phyloP scores from a whole-genome alignment of 2,888 invertebrate genomes.

The Rhagonycha lutea region DNA sequence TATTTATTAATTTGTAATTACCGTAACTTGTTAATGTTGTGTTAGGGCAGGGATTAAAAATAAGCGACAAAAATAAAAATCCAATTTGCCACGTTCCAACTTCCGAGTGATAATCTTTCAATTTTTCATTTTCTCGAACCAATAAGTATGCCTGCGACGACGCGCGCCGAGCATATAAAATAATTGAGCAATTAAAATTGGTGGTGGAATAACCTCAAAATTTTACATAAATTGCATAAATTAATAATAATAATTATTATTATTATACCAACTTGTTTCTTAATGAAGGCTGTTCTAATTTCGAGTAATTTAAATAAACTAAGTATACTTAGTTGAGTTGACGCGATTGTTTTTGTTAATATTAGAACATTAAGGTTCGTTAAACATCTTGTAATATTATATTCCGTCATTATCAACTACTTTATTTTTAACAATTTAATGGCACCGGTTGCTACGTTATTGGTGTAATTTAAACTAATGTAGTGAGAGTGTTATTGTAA shows the following conservation, averaged over 20 bases:
- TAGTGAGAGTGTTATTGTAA: neutral
- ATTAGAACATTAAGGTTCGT: neutral
- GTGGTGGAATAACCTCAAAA: neutral
- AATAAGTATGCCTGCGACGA: neutral
- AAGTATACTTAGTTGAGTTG: neutral
- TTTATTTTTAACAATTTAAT: slow-evolving; percentile 2
- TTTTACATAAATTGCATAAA: neutral
- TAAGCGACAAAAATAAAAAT: neutral
- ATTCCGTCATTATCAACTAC: neutral
- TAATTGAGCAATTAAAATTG: neutral
- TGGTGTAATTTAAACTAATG: slow-evolving; percentile 4
- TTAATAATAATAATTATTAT: neutral
- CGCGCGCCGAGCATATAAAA: neutral
- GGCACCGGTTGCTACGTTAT: neutral
- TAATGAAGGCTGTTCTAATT: neutral
- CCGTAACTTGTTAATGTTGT: neutral
- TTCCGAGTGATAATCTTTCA: neutral
- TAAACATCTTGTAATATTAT: neutral
- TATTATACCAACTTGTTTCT: neutral
- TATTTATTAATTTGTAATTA: neutral
- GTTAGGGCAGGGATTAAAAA: neutral
- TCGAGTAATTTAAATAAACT: neutral
- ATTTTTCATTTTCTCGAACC: neutral
- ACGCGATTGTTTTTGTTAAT: neutral
- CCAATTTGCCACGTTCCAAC: neutral